phyloP scores from a whole-genome alignment of 1,140 invertebrate species.

The Cherax quadricarinatus region DNA sequence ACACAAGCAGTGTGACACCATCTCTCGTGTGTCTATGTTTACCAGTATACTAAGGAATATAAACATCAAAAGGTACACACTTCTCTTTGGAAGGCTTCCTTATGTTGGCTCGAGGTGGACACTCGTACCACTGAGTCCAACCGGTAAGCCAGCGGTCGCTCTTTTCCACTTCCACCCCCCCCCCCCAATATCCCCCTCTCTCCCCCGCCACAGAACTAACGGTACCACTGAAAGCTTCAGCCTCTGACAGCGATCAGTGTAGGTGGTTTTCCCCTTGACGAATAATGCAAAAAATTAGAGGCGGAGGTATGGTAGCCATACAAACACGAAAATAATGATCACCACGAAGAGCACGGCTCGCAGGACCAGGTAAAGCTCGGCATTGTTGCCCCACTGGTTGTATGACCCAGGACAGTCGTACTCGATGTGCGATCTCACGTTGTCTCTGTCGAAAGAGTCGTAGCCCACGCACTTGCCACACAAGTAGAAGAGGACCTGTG shows the following conservation, averaged over 20 bases:
- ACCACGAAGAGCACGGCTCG: conserved; percentile 68
- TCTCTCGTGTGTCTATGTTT: background rate
- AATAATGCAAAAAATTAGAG: background rate
- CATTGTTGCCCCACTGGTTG: conserved; percentile 67
- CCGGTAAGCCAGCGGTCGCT: no score
- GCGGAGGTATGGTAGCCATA: conserved; percentile 59
- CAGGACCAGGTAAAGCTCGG: conserved; percentile 71
- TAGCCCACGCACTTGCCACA: conserved; percentile 71
- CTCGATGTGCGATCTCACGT: conserved; percentile 69
- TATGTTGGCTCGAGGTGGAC: background rate
- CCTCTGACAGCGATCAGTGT: no score
- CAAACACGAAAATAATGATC: conserved; percentile 64
- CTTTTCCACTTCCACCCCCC: no score
- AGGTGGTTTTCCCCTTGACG: no score
- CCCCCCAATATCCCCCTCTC: no score
- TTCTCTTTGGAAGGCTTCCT: background rate
- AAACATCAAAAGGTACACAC: background rate
- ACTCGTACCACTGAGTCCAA: no score
- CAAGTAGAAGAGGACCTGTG: conserved; percentile 70
- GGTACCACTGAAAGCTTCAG: no score
- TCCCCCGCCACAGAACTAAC: no score
- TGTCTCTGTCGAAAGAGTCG: conserved; percentile 71
- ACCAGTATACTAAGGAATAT: background rate
- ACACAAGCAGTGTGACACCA: no score
- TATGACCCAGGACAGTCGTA: conserved; percentile 66